These are phyloP conservation scores for Python bivittatus DNA, from an alignment of 2,113 vertebrate genomes.

Conservation along the genomic window DNA sequence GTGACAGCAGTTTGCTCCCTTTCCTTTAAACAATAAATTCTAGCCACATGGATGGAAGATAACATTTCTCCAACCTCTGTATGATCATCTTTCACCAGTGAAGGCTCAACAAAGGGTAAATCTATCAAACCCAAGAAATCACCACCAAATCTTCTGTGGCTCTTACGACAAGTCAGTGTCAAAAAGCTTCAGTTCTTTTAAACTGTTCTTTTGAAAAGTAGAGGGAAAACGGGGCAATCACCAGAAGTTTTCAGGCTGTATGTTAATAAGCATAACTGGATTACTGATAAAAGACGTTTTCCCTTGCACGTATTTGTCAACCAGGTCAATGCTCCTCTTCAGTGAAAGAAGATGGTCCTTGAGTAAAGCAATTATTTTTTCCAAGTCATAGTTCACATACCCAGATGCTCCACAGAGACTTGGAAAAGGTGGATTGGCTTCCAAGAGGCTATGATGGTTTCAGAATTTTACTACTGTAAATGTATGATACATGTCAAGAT, in stretches of 20 bases:
- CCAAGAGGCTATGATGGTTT: not conserved
- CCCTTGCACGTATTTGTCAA: not conserved
- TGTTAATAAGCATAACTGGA: not conserved
- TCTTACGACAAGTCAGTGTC: not conserved
- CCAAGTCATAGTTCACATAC: too few relatives aligned
- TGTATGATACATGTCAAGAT: not conserved
- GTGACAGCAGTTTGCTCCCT: not conserved
- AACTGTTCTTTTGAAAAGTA: not conserved
- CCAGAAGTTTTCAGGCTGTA: not conserved
- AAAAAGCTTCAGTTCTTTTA: too few relatives aligned
- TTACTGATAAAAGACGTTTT: not conserved
- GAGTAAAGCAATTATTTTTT: not conserved
- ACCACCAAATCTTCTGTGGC: not conserved
- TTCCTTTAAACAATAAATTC: not conserved
- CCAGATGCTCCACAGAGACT: not conserved
- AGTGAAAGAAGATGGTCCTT: not conserved
- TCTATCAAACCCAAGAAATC: not conserved
- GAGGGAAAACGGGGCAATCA: not conserved
- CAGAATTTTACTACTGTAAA: not conserved
- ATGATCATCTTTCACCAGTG: not conserved
- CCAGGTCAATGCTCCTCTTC: not conserved
- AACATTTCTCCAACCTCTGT: not conserved
- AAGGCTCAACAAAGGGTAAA: not conserved
- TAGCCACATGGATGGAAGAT: not conserved
- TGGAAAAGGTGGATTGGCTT: not conserved